Base-by-base conservation (phyloP, 2,797 vertebrate genomes). In the Sardinella longiceps region DNA sequence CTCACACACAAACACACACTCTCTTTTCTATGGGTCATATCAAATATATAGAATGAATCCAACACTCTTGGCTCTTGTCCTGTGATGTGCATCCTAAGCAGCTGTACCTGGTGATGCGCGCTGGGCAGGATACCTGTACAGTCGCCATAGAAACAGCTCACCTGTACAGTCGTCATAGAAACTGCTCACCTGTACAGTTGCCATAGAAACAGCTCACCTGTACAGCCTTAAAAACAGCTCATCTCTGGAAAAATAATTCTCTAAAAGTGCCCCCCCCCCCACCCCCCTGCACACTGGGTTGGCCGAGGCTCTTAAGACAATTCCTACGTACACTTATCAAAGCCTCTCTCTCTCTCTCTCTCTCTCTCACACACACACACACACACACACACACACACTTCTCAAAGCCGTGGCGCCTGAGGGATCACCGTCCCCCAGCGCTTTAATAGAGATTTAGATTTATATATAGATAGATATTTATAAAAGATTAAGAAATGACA, bases 201-300 rank as follows among this genome's bases (percentile, higher is more conserved):
- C 46, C 46, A 50, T 50, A 50, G 48, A 50, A 50, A 50, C 48
- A 50, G 92, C 95, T 97, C 95, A 97, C 97, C 96, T 99, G 97
- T 98, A 99, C 97, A 99, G 97, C 97, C 97, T 97, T 99, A 99
- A 96, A 99, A 99, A 99, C 96, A 96, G 96, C 95, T 97, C 96
- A 96, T 96, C 95, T 96, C 97, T 97, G 97, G 97, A 99, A 99
- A 99, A 99, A 99, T 99, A 99, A 97, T 97, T 97, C 97, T 98
- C 97, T 99, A 99, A 99, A 99, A 99, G 98, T 97, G 97, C 98
- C 97, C 98, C 98, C 99, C 98, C 97, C 98, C 98, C 99, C 98
- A 97, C n/a, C n/a, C n/a, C n/a, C n/a, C n/a, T n/a, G n/a, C n/a
- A n/a, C n/a, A n/a, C n/a, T n/a, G 98, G 97, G 98, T 93, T 90